Evolutionary conservation across 2,888 invertebrate genomes (phyloP).

Genomic region (Drosophila paranaensis): DNA sequence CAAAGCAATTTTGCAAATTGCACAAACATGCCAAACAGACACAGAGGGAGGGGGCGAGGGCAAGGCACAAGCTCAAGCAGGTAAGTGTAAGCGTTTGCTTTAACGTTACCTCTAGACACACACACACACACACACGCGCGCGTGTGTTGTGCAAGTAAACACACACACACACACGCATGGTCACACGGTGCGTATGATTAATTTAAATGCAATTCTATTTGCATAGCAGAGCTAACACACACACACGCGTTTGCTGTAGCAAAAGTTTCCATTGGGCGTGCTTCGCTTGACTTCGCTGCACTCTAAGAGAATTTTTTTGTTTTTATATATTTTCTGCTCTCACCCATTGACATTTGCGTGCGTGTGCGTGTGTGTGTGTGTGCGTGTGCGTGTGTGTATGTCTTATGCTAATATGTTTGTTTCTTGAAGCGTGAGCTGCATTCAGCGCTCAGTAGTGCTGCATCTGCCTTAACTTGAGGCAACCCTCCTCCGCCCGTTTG

Average conservation of each 20-base stretch:
- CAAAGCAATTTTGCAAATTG: conserved; percentile 76
- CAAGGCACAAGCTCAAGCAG: conserved; percentile 3
- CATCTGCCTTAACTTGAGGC: not conserved
- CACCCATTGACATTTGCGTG: conserved; percentile 38
- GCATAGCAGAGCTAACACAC: conserved; percentile 47
- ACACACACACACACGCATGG: conserved; percentile 1
- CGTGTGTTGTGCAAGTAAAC: conserved; percentile 4
- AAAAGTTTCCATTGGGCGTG: conserved; percentile 27
- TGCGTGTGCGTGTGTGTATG: conserved; percentile 25
- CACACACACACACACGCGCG: conserved; percentile 1
- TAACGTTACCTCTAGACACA: conserved; percentile 16
- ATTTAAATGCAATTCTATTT: conserved; percentile 78
- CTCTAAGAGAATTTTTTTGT: conserved; percentile 11
- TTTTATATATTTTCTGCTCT: conserved; percentile 3
- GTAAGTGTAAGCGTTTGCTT: conserved; percentile 36
- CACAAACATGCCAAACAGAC: conserved; percentile 42
- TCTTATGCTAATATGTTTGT: conserved; percentile 66
- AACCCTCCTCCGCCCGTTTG: not conserved
- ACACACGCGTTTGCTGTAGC: not conserved
- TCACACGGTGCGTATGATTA: conserved; percentile 76
- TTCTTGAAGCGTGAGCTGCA: conserved; percentile 58
- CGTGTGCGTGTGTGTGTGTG: conserved; percentile 12
- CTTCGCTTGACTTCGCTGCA: conserved; percentile 1
- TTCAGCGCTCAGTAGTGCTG: conserved; percentile 7
- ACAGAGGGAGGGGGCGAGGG: not conserved